phyloP scores from a whole-genome alignment of 2,888 invertebrate genomes.

The Syritta pipiens region DNA sequence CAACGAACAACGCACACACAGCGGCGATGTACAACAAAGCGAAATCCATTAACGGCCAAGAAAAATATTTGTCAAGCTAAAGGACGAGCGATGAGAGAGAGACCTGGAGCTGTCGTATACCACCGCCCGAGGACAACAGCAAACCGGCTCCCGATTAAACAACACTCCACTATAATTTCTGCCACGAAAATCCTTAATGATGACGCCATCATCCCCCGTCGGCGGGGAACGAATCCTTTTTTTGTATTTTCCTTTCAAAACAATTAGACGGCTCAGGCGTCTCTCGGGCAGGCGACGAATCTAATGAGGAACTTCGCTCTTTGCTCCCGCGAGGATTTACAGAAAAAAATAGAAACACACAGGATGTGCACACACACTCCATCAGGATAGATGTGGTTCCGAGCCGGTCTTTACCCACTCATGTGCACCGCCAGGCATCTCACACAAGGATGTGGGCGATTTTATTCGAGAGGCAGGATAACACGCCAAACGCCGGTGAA shows the following conservation, averaged over 20 bases:
- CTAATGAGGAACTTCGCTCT: too few relatives aligned
- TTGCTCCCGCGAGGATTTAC: too few relatives aligned
- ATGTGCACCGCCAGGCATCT: not conserved
- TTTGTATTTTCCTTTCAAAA: conserved; percentile 5
- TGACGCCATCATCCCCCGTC: not conserved
- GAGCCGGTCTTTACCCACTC: not conserved
- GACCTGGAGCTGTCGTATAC: not conserved
- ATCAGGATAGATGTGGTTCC: not conserved
- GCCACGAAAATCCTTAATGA: not conserved
- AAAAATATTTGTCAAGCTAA: conserved; percentile 15
- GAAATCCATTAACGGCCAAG: conserved; percentile 18
- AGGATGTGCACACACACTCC: not conserved
- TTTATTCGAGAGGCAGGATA: not conserved
- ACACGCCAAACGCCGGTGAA: not conserved
- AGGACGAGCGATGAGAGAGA: too few relatives aligned
- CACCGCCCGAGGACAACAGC: not conserved
- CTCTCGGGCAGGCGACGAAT: too few relatives aligned
- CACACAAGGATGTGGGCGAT: not conserved
- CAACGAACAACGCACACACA: too few relatives aligned
- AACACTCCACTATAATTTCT: conserved; percentile 8
- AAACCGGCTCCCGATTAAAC: not conserved
- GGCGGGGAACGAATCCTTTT: conserved; percentile 7
- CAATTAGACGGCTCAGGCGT: not conserved
- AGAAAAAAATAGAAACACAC: too few relatives aligned
- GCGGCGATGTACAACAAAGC: not conserved